Conservation (phyloP, 2,888 invertebrate species). For the Nephrotoma guestfalica region DNA sequence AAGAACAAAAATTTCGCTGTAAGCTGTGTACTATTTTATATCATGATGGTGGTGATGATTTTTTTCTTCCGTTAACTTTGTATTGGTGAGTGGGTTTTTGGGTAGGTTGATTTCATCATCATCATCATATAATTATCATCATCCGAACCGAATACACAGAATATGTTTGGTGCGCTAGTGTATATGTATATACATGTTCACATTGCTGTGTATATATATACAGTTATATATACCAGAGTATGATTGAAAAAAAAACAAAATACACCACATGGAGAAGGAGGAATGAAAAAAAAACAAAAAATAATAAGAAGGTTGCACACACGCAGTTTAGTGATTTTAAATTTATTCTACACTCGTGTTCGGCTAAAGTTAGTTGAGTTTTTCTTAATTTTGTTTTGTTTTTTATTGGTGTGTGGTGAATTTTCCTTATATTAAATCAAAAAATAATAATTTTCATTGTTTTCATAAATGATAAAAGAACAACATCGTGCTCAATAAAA, state of each 20-base stretch:
- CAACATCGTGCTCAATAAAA: background rate
- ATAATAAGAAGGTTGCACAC: constrained; percentile 5
- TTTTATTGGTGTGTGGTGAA: background rate
- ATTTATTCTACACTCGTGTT: constrained; percentile 1
- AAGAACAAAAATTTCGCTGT: background rate
- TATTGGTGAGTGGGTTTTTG: constrained; percentile 4
- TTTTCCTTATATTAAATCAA: background rate
- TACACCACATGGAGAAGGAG: constrained; percentile 3
- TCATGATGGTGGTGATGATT: background rate
- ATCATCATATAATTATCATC: constrained; percentile 2
- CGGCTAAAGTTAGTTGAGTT: background rate
- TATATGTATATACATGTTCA: background rate
- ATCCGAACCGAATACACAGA: background rate
- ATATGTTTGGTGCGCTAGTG: background rate
- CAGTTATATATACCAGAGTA: background rate
- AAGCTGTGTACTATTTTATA: background rate
- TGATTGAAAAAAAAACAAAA: background rate
- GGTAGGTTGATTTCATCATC: constrained; percentile 1
- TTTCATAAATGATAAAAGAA: background rate
- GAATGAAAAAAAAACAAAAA: constrained; percentile 1
- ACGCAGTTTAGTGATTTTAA: constrained; percentile 4
- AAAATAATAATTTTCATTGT: background rate
- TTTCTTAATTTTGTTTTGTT: background rate
- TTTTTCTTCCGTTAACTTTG: background rate
- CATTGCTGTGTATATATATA: background rate